Evolutionary conservation across 2,888 invertebrate genomes (phyloP).

Genomic region (Himalopsyche tibetana): DNA sequence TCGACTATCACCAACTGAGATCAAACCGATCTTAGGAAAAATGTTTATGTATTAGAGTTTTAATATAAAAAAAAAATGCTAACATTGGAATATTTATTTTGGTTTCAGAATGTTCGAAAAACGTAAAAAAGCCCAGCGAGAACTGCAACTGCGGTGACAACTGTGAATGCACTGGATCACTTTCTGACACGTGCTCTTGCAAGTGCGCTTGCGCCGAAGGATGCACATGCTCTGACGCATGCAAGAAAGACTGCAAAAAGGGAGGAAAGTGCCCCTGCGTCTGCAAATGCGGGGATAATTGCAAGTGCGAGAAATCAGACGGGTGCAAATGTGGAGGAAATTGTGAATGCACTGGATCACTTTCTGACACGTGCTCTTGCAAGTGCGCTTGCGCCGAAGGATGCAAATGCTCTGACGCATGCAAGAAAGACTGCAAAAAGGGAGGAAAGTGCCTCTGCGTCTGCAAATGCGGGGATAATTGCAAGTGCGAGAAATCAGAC

Average conservation of each 20-base stretch:
- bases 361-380: conserved; percentile 31
- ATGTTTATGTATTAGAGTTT: too few relatives aligned
- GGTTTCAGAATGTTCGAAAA: neutral
- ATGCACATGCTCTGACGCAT: conserved; percentile 60
- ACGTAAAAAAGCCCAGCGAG: conserved; percentile 47
- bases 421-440: too few relatives aligned
- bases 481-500: conserved; percentile 51
- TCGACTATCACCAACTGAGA: too few relatives aligned
- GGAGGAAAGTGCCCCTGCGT: neutral
- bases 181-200: conserved; percentile 48
- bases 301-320: conserved; percentile 50
- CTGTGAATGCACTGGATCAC: conserved; percentile 57
- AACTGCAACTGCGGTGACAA: conserved; percentile 58
- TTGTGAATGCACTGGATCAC: conserved; percentile 54
- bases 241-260: conserved; percentile 44
- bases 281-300: conserved; percentile 60
- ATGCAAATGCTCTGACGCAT: too few relatives aligned
- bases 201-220: conserved; percentile 48
- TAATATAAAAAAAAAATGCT: too few relatives aligned
- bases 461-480: conserved; percentile 56
- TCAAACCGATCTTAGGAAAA: too few relatives aligned
- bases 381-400: too few relatives aligned
- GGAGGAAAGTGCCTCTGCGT: conserved; percentile 46
- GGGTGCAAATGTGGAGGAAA: conserved; percentile 54
- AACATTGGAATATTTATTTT: too few relatives aligned